Percentiles rank a stretch among this genome's conserved stretches.
phyloP scores from a whole-genome alignment of 2,888 invertebrate species.

The Brachyptera putata region DNA sequence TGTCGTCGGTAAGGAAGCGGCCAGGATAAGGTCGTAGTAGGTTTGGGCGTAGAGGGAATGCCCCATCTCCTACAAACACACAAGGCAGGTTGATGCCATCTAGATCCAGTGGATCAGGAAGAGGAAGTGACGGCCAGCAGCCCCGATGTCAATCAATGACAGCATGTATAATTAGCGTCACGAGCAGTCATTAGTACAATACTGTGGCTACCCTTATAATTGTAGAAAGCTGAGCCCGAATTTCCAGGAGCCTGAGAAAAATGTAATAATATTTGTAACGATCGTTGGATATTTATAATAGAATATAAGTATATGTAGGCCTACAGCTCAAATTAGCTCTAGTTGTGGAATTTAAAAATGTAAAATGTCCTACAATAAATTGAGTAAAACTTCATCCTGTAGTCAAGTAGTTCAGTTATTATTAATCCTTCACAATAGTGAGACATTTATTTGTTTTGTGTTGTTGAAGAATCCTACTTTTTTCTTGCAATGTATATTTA shows the following conservation, averaged over 20 bases:
- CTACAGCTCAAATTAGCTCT: too few relatives aligned
- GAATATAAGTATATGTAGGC: too few relatives aligned
- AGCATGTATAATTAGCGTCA: constrained; percentile 13
- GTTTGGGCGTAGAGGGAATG: constrained; percentile 22
- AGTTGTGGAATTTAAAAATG: too few relatives aligned
- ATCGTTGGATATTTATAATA: too few relatives aligned
- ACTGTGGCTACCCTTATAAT: background rate
- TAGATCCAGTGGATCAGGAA: background rate
- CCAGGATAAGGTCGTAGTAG: constrained; percentile 22
- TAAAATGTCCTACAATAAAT: too few relatives aligned
- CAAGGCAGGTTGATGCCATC: background rate
- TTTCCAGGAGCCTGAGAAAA: constrained; percentile 1
- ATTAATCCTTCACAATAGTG: too few relatives aligned
- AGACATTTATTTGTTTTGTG: too few relatives aligned
- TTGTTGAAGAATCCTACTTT: too few relatives aligned
- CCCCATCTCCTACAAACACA: constrained; percentile 24
- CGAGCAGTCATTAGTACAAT: constrained; percentile 15
- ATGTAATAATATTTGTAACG: too few relatives aligned
- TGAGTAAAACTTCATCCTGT: too few relatives aligned
- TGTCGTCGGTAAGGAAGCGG: background rate
- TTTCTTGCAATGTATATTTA: too few relatives aligned
- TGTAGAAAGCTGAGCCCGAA: background rate
- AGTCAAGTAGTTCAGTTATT: too few relatives aligned
- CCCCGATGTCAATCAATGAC: constrained; percentile 13
- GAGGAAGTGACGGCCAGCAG: background rate